Conservation (phyloP, 2,113 vertebrate species). For the Microcebus murinus region DNA sequence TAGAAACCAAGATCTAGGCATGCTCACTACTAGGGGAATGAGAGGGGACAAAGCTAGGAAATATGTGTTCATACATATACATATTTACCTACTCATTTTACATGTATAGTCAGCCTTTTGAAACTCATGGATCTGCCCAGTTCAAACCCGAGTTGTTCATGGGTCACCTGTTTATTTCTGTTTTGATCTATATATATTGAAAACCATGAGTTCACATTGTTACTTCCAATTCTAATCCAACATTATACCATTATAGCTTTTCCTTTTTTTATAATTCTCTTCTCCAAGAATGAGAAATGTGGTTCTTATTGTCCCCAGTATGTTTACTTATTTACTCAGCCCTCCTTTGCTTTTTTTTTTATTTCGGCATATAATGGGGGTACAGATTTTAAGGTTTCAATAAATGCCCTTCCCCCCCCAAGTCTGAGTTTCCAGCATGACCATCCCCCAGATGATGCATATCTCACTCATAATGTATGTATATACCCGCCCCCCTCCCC, state of each 20-base stretch:
- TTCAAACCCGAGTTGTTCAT: not conserved
- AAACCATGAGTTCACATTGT: not conserved
- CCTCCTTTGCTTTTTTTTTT: not conserved
- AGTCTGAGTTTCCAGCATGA: too few relatives aligned
- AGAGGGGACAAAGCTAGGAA: not conserved
- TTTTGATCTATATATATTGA: not conserved
- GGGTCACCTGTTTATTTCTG: not conserved
- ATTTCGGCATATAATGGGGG: too few relatives aligned
- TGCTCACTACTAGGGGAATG: not conserved
- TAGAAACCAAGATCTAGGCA: not conserved
- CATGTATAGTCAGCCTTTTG: not conserved
- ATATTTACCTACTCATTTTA: not conserved
- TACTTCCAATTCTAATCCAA: not conserved
- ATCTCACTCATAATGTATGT: too few relatives aligned
- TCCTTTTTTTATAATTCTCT: not conserved
- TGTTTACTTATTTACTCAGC: not conserved
- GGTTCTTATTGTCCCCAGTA: not conserved
- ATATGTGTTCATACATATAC: not conserved
- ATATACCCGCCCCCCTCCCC: too few relatives aligned
- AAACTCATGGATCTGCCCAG: not conserved
- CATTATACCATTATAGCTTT: not conserved
- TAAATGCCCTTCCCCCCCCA: too few relatives aligned
- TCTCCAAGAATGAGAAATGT: not conserved
- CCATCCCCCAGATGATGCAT: too few relatives aligned
- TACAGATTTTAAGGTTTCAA: too few relatives aligned